Evolutionary conservation across 2,797 vertebrate genomes (phyloP).

Genomic region (Labeo calbasu): DNA sequence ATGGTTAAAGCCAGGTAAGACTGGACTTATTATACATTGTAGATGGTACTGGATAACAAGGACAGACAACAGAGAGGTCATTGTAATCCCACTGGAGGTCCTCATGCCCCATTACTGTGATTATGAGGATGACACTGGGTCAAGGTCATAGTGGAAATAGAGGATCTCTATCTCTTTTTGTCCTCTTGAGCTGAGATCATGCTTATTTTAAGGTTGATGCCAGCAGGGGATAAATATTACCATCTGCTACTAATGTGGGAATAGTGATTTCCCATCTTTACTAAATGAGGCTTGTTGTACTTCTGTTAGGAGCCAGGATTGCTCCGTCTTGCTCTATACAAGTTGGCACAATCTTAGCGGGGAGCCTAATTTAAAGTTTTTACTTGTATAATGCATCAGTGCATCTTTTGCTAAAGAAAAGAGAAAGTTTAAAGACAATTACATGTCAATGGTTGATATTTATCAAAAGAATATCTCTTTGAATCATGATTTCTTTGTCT

Average conservation of each 20-base stretch:
- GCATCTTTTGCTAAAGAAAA: background rate
- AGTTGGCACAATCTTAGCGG: background rate
- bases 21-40: conserved; percentile 38
- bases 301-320: background rate
- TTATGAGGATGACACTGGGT: conserved; percentile 69
- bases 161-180: conserved; percentile 19
- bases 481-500: background rate
- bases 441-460: background rate
- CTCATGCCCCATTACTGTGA: conserved; percentile 63
- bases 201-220: background rate
- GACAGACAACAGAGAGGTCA: conserved; percentile 68
- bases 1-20: conserved; percentile 41
- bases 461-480: background rate
- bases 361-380: conserved; percentile 34
- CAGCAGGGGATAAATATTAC: conserved; percentile 33
- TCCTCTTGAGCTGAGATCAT: conserved; percentile 21
- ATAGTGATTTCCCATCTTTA: conserved; percentile 24
- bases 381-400: background rate
- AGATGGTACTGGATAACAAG: conserved; percentile 51
- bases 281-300: conserved; percentile 26
- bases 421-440: background rate
- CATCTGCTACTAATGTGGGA: conserved; percentile 20
- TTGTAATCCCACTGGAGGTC: conserved; percentile 66
- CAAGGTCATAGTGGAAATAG: conserved; percentile 54
- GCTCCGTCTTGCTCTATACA: background rate